phyloP scores from a whole-genome alignment of 2,113 vertebrate genomes.

The Poecilia latipinna region DNA sequence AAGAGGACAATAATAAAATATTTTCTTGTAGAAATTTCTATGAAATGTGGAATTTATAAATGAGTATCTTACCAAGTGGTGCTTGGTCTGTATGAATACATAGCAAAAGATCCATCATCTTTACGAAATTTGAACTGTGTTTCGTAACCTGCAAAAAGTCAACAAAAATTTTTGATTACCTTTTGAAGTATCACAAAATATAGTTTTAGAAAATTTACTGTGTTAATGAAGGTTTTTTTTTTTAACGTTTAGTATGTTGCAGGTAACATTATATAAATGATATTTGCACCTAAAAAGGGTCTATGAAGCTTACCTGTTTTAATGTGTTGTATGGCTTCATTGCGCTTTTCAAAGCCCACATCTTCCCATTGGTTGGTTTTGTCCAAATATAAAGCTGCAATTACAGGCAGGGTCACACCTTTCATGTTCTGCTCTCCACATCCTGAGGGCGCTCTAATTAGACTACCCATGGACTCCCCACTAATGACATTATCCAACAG shows the following conservation, averaged over 20 bases:
- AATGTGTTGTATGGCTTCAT: slow-evolving; percentile 59
- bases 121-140: slow-evolving; percentile 53
- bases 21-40: neutral
- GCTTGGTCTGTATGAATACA: fast-evolving
- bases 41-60: too few relatives aligned
- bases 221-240: neutral
- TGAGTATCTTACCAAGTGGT: slow-evolving; percentile 42
- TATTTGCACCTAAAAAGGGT: neutral
- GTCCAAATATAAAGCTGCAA: slow-evolving; percentile 77
- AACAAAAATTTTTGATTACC: neutral
- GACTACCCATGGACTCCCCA: slow-evolving; percentile 28
- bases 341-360: slow-evolving; percentile 59
- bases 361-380: slow-evolving; percentile 75
- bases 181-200: neutral
- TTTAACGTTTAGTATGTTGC: neutral
- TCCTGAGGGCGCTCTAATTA: slow-evolving; percentile 57
- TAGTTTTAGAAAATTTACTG: neutral
- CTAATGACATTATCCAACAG: slow-evolving; percentile 63
- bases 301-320: slow-evolving; percentile 49
- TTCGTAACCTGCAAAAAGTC: slow-evolving; percentile 33
- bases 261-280: neutral
- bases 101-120: slow-evolving; percentile 61
- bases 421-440: slow-evolving; percentile 78
- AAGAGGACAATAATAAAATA: neutral
- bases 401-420: slow-evolving; percentile 62